phyloP scores from a whole-genome alignment of 2,888 invertebrate species.

The Molorchus minor region DNA sequence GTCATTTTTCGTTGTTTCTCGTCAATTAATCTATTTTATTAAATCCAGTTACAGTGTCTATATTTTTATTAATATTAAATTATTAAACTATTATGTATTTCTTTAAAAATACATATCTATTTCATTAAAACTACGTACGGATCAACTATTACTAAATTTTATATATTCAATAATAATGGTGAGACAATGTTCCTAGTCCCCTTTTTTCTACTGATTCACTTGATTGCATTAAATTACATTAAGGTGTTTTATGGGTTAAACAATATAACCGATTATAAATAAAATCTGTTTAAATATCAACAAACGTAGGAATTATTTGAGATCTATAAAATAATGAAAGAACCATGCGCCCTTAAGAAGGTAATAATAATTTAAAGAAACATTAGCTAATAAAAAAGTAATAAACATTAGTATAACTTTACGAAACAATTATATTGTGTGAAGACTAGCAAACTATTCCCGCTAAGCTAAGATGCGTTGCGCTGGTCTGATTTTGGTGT shows the following conservation, averaged over 20 bases:
- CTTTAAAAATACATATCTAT: slow-evolving; percentile 59
- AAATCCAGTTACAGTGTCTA: slow-evolving; percentile 48
- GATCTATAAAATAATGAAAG: slow-evolving; percentile 41
- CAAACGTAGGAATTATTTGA: slow-evolving; percentile 47
- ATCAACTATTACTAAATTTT: slow-evolving; percentile 62
- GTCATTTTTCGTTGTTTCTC: too few relatives aligned
- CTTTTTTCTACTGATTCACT: slow-evolving; percentile 55
- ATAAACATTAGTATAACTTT: too few relatives aligned
- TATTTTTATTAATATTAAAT: slow-evolving; percentile 55
- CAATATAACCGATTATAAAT: slow-evolving; percentile 40
- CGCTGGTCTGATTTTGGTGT: too few relatives aligned
- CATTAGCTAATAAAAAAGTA: too few relatives aligned
- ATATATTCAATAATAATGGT: slow-evolving; percentile 62
- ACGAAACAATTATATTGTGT: too few relatives aligned
- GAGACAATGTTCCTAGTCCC: slow-evolving; percentile 53
- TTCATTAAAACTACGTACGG: slow-evolving; percentile 61
- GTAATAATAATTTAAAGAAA: slow-evolving; percentile 5
- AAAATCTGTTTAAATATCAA: slow-evolving; percentile 44
- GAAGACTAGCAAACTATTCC: too few relatives aligned
- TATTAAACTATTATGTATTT: slow-evolving; percentile 59
- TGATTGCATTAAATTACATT: slow-evolving; percentile 63
- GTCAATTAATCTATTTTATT: slow-evolving; percentile 50
- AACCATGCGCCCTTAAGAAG: slow-evolving; percentile 3
- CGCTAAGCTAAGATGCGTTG: too few relatives aligned
- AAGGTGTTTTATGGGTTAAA: slow-evolving; percentile 52